Base-by-base conservation (phyloP, 2,888 invertebrate species). In the Eulithis prunata region DNA sequence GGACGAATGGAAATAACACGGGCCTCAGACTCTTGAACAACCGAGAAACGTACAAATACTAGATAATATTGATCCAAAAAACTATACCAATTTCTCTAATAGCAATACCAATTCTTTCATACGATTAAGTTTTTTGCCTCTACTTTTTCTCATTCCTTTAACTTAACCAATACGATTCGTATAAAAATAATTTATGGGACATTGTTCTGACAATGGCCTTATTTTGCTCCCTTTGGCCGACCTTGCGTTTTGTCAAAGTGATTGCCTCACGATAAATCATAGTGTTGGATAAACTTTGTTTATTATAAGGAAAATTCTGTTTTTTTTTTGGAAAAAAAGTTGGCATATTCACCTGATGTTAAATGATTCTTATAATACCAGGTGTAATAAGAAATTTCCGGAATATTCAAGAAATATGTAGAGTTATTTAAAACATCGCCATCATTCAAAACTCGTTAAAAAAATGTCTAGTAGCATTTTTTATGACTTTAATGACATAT, bases 181-280 rank as follows among this genome's bases (percentile, higher is more conserved):
- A 72, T 72, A 72, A 72, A 71, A 70, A 71, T 72, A 72, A 72
- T 72, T 70, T 71, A 72, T 72, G 58, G 68, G 57, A 59, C 61
- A 71, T 65, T 69, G 68, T 72, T 70, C 72, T 69, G 71, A 68
- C 66, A 69, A 63, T 68, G 69, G 57, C 57, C 68, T 71, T 69
- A 64, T 72, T 62, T 72, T 69, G 62, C 64, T 65, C 59, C 57
- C 64, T 69, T 68, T 68, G 57, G 64, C 28, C 51, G 46, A 58
- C 57, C 45, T 61, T 61, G 68, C 64, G 64, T 62, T 68, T 68
- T 64, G 57, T 57, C 64, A 57, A 57, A 68, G 63, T 68, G 60
- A 64, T 68, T 64, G 64, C 49, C 10, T 64, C 45, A 14, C 49
- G 45, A 64, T 63, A 64, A 57, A 67, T 66, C 66, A 66, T 55